These are phyloP conservation scores for Oreotrochilus melanogaster DNA, from an alignment of 2,113 vertebrate genomes.

Conservation along the genomic window DNA sequence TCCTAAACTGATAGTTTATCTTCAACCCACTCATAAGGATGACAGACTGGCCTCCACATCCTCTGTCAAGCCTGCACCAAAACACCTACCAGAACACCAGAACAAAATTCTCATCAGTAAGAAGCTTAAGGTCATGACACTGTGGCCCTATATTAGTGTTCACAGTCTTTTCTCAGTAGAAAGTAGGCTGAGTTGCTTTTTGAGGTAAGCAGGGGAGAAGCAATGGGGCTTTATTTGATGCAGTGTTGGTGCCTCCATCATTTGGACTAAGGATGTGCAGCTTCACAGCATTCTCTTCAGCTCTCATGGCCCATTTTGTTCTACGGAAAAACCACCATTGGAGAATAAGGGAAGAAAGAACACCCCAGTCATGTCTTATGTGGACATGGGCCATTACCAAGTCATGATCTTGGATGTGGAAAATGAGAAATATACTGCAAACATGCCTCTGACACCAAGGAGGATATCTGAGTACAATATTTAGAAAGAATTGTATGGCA, in stretches of 20 bases:
- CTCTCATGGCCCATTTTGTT: neutral
- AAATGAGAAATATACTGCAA: neutral
- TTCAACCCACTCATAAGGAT: fast-evolving
- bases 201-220: neutral
- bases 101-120: neutral
- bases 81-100: neutral
- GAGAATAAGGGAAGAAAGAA: neutral
- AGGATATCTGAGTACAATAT: neutral
- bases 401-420: neutral
- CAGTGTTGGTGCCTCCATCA: no score
- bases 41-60: neutral
- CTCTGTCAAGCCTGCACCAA: neutral
- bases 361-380: neutral
- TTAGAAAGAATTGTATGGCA: neutral
- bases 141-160: neutral
- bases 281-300: neutral
- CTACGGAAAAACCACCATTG: neutral
- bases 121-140: neutral
- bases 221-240: fast-evolving
- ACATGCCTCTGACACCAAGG: neutral
- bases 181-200: neutral
- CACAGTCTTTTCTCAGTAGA: neutral
- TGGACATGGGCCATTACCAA: neutral
- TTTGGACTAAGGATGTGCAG: neutral
- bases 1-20: neutral